Base-by-base conservation (phyloP, 2,113 vertebrate species). In the Saguinus imperator region DNA sequence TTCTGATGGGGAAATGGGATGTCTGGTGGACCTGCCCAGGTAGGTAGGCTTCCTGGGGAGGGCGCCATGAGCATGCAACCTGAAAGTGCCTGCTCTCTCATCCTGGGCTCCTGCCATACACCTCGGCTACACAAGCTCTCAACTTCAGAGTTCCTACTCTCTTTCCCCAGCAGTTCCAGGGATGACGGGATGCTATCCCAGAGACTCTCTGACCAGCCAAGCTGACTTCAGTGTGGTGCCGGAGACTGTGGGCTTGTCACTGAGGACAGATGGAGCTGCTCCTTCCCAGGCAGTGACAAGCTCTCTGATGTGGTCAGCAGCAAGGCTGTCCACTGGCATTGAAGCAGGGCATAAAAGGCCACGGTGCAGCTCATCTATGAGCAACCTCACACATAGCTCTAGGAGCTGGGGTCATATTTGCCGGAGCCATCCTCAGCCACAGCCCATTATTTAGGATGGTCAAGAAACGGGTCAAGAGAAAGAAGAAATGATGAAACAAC, bases 21-120 rank as follows among this genome's bases (percentile, higher is more conserved):
- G 3, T 4, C 8, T 0, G 5, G 20, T 55, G 27, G 17, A 20
- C 7, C 29, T 23, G 5, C 2, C 11, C 32, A 10, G 6, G 70
- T 9, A 10, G 6, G 70, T 9, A 45, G 3, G 35, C 61, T 61
- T 87, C 70, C 57, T 61, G 45, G 52, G 79, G 83, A 35, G 81
- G 57, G 29, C 27, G 35, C 37, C 29, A 0, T 40, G 58, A 37
- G 58, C 37, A 64, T 6, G 4, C 16, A 21, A 4, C 43, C 43
- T 70, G n/a, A 25, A 1, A 20, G 52, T 35, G 40, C 45, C 73
- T 27, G 32, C 29, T 48, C 32, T 52, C 13, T 25, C 16, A 1
- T 32, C 75, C 12, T 7, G 27, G 6, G 3, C 13, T 68, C n/a
- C 20, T 32, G 20, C 48, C 8, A 10, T 32, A 58, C 4, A 20